These are phyloP conservation scores for crab-eating macaque (Macaca fascicularis) DNA, from an alignment of 2,113 vertebrate genomes.

Conservation along the genomic window T2T-MFA8v1.1 NC_088379.1:41538001-41538500, in stretches of 20 bases:
- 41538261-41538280: slow-evolving; percentile 87
- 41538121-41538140: slow-evolving; percentile 81
- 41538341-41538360: slow-evolving; percentile 80
- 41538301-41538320: slow-evolving; percentile 83
- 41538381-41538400: slow-evolving; percentile 37
- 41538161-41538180: slow-evolving; percentile 82
- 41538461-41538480: slow-evolving; percentile 58
- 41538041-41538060: slow-evolving; percentile 86
- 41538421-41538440: not conserved
- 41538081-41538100: slow-evolving; percentile 81
- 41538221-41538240: slow-evolving; percentile 85
- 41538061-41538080: slow-evolving; percentile 85
- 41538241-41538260: slow-evolving; percentile 85
- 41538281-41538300: slow-evolving; percentile 86
- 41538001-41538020: slow-evolving; percentile 83
- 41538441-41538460: slow-evolving; percentile 47
- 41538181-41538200: slow-evolving; percentile 86
- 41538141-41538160: slow-evolving; percentile 81
- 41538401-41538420: not conserved
- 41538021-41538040: slow-evolving; percentile 82
- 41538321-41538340: slow-evolving; percentile 81
- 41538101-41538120: slow-evolving; percentile 83
- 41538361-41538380: slow-evolving; percentile 64
- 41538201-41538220: slow-evolving; percentile 86
- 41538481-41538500: slow-evolving; percentile 45